Percentiles rank a stretch among this genome's conserved stretches.
These are phyloP conservation scores for Hemicrepidius hirtus DNA, from an alignment of 2,888 invertebrate species.

Conservation along the genomic window DNA sequence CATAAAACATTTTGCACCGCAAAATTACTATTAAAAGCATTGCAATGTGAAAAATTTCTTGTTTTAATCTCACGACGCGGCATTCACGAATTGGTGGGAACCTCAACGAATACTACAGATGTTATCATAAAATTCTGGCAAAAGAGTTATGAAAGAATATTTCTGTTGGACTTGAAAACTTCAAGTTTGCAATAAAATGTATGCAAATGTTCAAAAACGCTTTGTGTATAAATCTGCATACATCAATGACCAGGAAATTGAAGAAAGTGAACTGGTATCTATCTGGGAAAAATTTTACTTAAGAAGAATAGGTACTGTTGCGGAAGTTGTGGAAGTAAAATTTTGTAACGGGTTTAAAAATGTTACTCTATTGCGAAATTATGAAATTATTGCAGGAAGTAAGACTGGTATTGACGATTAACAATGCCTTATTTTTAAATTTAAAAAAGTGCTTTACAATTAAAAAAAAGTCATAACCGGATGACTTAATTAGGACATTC, in stretches of 20 bases:
- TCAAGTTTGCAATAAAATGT: neutral
- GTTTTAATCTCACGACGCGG: slow-evolving; percentile 5
- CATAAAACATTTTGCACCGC: slow-evolving; percentile 2
- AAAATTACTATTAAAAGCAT: neutral
- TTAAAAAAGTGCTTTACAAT: too few species aligned
- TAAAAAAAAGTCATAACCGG: too few species aligned
- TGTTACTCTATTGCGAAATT: too few species aligned
- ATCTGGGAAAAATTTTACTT: too few species aligned
- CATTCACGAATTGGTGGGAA: slow-evolving; percentile 7
- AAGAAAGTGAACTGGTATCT: neutral
- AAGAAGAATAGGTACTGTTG: too few species aligned
- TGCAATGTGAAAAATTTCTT: neutral
- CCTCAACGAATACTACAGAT: neutral
- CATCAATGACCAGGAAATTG: slow-evolving; percentile 7
- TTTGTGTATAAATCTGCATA: neutral
- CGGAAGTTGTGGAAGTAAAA: too few species aligned
- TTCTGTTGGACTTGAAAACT: neutral
- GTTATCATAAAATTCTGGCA: neutral
- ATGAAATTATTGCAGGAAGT: too few species aligned
- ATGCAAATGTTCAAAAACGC: neutral
- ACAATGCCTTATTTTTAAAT: too few species aligned
- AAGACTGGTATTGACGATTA: too few species aligned
- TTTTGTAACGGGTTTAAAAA: too few species aligned
- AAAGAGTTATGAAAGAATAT: neutral
- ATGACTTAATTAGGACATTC: too few species aligned